Conservation (phyloP, 2,113 vertebrate genomes). For the Candoia aspera region DNA sequence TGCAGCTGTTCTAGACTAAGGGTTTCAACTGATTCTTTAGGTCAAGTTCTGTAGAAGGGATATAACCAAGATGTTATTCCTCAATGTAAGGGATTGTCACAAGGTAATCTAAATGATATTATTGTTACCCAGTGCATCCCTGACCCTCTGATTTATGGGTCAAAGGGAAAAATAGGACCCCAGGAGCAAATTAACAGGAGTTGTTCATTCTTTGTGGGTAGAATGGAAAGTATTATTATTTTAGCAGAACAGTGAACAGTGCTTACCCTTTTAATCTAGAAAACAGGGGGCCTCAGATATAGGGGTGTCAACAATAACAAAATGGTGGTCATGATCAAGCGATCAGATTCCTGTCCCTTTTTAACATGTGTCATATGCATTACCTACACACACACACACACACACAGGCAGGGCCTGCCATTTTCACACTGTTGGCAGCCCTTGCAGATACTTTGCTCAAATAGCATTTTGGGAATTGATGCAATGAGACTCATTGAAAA, state of each 20-base stretch:
- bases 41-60: not conserved
- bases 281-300: not conserved
- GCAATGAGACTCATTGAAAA: not conserved
- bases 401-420: not conserved
- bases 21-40: not conserved
- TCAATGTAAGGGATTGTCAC: not conserved
- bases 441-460: not conserved
- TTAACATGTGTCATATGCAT: not conserved
- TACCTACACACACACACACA: not conserved
- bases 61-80: not conserved
- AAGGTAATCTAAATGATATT: not conserved
- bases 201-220: not conserved
- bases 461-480: not conserved
- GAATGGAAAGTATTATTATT: not conserved
- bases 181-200: not conserved
- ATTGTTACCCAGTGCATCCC: too few species aligned
- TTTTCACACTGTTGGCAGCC: not conserved
- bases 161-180: not conserved
- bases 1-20: not conserved
- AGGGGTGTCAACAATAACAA: not conserved
- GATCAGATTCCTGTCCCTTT: not conserved
- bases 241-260: not conserved
- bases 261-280: not conserved
- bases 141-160: not conserved
- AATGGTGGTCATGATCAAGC: not conserved